phyloP scores from a whole-genome alignment of 2,888 invertebrate species.

The Morpho helenor region DNA sequence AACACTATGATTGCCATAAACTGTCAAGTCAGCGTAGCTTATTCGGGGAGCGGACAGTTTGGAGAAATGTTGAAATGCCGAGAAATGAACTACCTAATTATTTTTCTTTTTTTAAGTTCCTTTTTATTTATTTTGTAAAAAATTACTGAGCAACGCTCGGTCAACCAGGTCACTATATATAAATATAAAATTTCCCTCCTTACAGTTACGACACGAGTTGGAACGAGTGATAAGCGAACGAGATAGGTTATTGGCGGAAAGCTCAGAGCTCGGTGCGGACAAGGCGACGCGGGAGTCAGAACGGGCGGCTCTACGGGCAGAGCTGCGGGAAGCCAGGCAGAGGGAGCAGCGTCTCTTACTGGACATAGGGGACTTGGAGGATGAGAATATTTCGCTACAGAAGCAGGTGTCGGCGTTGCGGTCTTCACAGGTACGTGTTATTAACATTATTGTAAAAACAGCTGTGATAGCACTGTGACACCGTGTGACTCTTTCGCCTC shows the following conservation, averaged over 20 bases:
- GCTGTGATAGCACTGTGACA: too few species aligned
- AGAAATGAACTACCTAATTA: too few species aligned
- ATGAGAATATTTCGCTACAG: constrained; percentile 97
- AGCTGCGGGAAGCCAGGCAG: constrained; percentile 93
- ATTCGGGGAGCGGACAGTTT: too few species aligned
- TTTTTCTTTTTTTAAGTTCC: too few species aligned
- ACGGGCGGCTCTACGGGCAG: constrained; percentile 88
- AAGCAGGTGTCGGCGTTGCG: constrained; percentile 97
- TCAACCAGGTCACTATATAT: too few species aligned
- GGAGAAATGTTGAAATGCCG: too few species aligned
- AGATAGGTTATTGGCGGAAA: constrained; percentile 91
- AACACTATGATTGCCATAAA: too few species aligned
- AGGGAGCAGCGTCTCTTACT: constrained; percentile 94
- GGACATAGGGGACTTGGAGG: constrained; percentile 97
- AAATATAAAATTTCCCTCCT: not conserved
- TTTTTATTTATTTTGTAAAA: too few species aligned
- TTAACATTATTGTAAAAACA: too few species aligned
- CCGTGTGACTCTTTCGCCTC: too few species aligned
- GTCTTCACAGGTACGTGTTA: constrained; percentile 86
- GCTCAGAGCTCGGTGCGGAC: constrained; percentile 89
- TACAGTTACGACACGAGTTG: constrained; percentile 88
- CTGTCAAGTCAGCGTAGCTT: too few species aligned
- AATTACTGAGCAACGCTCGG: too few species aligned
- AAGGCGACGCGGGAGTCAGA: constrained; percentile 91
- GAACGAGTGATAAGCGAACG: constrained; percentile 93